Percentiles rank a stretch among this genome's conserved stretches.
Evolutionary conservation across 2,113 vertebrate genomes (phyloP).

Genomic region (Saccopteryx leptura): DNA sequence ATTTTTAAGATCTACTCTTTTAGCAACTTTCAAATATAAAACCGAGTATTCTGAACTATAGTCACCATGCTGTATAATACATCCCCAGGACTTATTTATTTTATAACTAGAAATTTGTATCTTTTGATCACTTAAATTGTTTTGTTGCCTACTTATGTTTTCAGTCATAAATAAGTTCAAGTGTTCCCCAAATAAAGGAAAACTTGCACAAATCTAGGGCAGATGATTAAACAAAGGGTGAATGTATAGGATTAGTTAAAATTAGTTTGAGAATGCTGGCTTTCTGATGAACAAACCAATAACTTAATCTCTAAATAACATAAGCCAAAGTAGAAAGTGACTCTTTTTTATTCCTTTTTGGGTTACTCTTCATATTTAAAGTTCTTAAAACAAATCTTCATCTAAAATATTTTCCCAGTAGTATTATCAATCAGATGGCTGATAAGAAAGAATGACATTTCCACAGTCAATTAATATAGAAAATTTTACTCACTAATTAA

Average conservation of each 20-base stretch:
- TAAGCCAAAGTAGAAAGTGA: constrained; percentile 4
- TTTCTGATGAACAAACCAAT: constrained; percentile 29
- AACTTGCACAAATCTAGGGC: background rate
- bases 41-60: background rate
- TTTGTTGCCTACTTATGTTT: constrained; percentile 63
- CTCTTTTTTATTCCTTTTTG: constrained; percentile 37
- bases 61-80: background rate
- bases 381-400: constrained; percentile 55
- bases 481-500: constrained; percentile 41
- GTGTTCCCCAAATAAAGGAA: constrained; percentile 33
- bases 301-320: constrained; percentile 33
- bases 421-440: constrained; percentile 42
- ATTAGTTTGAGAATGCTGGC: constrained; percentile 42
- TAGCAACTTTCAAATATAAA: constrained; percentile 3
- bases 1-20: constrained; percentile 32
- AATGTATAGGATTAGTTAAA: constrained; percentile 37
- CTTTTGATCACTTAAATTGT: constrained; percentile 58
- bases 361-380: constrained; percentile 57
- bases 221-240: constrained; percentile 52
- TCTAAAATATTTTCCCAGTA: constrained; percentile 45
- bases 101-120: constrained; percentile 16
- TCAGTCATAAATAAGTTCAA: constrained; percentile 53
- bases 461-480: constrained; percentile 30
- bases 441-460: constrained; percentile 55
- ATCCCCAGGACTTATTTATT: background rate